Evolutionary conservation across 92 coral and sea anemone species (phyloP).

Genomic region (Epizoanthus ramosus): DNA sequence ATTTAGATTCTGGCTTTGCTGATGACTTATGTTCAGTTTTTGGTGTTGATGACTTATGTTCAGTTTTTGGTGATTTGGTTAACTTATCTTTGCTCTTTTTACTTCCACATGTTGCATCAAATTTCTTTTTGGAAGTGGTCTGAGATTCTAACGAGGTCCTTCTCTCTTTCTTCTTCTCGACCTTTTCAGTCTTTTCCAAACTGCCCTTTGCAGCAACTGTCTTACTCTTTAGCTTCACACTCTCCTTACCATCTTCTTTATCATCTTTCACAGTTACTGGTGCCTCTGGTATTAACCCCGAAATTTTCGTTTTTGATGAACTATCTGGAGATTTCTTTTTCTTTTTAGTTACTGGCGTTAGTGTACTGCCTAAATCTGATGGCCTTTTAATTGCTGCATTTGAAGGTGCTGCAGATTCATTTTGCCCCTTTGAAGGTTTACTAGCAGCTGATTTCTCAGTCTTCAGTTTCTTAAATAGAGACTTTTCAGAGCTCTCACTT

Average conservation of each 20-base stretch:
- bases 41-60: neutral
- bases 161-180: conserved; percentile 26
- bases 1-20: conserved; percentile 6
- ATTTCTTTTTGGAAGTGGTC: conserved; percentile 22
- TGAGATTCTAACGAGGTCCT: neutral
- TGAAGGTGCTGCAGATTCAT: conserved; percentile 26
- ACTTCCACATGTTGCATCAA: conserved; percentile 15
- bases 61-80: conserved; percentile 3
- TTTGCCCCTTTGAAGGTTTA: conserved; percentile 44
- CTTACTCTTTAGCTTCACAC: conserved; percentile 84
- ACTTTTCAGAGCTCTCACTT: conserved; percentile 47
- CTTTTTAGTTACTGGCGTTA: conserved; percentile 50
- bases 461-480: conserved; percentile 53
- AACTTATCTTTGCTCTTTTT: conserved; percentile 35
- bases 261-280: conserved; percentile 52
- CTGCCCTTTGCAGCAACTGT: conserved; percentile 70
- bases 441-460: conserved; percentile 41
- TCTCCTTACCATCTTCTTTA: conserved; percentile 68
- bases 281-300: conserved; percentile 73
- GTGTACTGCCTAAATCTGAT: conserved; percentile 32
- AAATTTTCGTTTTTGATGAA: conserved; percentile 40
- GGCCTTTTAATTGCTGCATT: conserved; percentile 39
- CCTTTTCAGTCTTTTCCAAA: conserved; percentile 44
- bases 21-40: neutral
- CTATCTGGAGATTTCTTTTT: conserved; percentile 54